phyloP scores from a whole-genome alignment of 2,113 vertebrate species.

The Saguinus imperator region DNA sequence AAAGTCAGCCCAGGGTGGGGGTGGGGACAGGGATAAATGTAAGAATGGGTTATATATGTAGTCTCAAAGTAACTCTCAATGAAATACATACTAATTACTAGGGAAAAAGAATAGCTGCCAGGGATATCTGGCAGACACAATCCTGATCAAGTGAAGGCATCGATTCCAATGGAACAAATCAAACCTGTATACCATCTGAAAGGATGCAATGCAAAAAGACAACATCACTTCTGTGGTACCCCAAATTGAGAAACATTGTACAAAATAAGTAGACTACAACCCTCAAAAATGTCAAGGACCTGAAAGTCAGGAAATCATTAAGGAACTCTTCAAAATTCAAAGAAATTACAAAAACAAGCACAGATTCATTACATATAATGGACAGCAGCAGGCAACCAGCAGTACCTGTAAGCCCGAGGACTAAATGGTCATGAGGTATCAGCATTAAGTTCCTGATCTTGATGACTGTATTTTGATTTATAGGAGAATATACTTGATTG shows the following conservation, averaged over 20 bases:
- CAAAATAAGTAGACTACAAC: background rate
- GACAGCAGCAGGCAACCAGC: background rate
- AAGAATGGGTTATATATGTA: background rate
- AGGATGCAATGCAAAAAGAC: background rate
- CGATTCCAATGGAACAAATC: background rate
- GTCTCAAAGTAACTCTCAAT: constrained; percentile 12
- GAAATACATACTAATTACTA: background rate
- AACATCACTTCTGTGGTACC: background rate
- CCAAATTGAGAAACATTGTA: background rate
- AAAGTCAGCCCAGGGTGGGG: background rate
- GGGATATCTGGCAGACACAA: background rate
- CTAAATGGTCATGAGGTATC: background rate
- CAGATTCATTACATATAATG: background rate
- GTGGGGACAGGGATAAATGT: background rate
- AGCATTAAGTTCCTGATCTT: background rate
- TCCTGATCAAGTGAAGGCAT: background rate
- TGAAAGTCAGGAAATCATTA: constrained; percentile 8
- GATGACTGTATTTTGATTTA: background rate
- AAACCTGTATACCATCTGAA: background rate
- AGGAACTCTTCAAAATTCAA: background rate
- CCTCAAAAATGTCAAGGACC: background rate
- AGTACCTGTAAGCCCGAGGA: background rate
- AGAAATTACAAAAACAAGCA: background rate
- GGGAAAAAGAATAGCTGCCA: background rate
- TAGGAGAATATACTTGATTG: background rate